Conservation (phyloP, 2,797 vertebrate species). For the Hipposideros larvatus region DNA sequence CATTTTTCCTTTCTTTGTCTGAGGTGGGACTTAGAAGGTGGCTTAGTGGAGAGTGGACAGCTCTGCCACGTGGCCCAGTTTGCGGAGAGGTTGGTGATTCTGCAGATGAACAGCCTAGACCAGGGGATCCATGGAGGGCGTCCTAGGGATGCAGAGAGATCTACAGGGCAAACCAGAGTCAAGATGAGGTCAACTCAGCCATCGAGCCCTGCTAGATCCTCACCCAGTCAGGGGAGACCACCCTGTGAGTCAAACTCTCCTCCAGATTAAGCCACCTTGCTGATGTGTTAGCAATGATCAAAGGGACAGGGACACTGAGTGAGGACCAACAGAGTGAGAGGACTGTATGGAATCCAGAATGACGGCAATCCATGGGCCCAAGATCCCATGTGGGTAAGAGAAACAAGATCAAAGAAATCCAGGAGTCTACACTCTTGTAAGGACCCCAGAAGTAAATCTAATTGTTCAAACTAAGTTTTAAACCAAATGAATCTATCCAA, state of each 20-base stretch:
- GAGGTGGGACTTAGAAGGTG: neutral
- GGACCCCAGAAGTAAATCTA: neutral
- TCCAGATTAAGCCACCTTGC: neutral
- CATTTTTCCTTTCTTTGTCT: neutral
- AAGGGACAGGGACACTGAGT: neutral
- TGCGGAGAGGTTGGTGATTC: neutral
- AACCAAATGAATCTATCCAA: neutral
- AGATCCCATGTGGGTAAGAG: neutral
- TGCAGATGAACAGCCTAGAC: neutral
- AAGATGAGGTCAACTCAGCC: accelerated
- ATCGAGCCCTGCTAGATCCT: neutral
- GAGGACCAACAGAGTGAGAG: neutral
- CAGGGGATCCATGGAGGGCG: accelerated
- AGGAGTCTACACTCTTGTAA: neutral
- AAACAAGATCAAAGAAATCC: neutral
- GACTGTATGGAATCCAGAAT: neutral
- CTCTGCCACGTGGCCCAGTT: neutral
- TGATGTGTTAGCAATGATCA: neutral
- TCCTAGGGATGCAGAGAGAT: neutral
- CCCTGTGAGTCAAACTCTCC: neutral
- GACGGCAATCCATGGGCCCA: too few species aligned
- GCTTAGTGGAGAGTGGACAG: accelerated
- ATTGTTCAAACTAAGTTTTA: neutral
- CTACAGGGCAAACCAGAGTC: neutral
- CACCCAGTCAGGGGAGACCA: neutral